Evolutionary conservation across 2,113 vertebrate genomes (phyloP), one percentile per base, ranked within the genome.

Genomic region (Dolichotis patagonum): DNA sequence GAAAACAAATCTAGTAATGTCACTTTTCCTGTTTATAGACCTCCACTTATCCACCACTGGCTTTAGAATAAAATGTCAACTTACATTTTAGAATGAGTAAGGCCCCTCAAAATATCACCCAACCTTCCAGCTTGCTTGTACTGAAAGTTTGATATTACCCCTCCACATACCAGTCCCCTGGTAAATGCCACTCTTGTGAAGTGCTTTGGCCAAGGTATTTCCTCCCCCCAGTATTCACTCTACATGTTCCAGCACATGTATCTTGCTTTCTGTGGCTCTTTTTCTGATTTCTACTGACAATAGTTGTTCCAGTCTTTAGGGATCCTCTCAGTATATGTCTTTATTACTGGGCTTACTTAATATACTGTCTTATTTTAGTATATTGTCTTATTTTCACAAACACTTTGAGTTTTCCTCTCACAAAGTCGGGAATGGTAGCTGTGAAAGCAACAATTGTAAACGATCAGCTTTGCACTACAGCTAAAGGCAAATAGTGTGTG

Each of bases 11-110:
- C 41, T 88, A 84, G 30, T 63, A 26, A 32, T 56, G 52, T 63
- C 32, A 75, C 52, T 54, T 78, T 35, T 41, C 54, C 52, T 81
- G 6, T 63, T 93, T 49, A 88, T 60, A 89, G 41, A 65, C 35
- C 7, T 73, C 43, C 19, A 83, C 19, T 73, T 63, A 17, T n/a
- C 49, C 26, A 65, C 4, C 24, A 73, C 1, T 81, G 52, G 46
- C 49, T 85, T 75, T 58, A 60, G 62, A 94, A 63, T 78, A 63
- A 91, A 71, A 78, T 56, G 52, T 46, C n/a, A 80, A 63, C 5
- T 69, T 28, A 91, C 56, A 56, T 10, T 62, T 82, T 60, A 71
- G 32, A 81, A 75, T 65, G 46, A 89, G 41, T 54, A 30, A 77
- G 19, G 24, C 52, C 24, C 24, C 86, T 91, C 41, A 60, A 93